These are phyloP conservation scores for Sphaeramia orbicularis DNA, from an alignment of 2,797 vertebrate genomes.

Conservation along the genomic window DNA sequence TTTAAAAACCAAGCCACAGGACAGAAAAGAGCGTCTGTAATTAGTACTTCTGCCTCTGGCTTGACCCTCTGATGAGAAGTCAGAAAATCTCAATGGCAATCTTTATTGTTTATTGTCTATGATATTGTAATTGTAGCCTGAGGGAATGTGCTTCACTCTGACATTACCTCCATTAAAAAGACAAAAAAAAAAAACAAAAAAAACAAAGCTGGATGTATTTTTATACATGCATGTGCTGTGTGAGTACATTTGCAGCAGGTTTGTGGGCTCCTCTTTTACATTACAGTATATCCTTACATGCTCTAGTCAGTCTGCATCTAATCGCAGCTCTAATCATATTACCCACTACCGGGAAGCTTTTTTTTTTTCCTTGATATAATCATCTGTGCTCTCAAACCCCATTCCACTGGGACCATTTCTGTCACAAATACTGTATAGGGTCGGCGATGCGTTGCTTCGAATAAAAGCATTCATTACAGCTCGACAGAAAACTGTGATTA, in stretches of 20 bases:
- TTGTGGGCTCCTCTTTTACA: slow-evolving; percentile 14
- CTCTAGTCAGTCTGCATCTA: slow-evolving; percentile 15
- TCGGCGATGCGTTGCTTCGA: slow-evolving; percentile 3
- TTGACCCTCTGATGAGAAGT: slow-evolving; percentile 66
- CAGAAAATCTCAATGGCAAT: slow-evolving; percentile 48
- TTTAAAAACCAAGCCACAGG: slow-evolving; percentile 63
- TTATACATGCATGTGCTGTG: not conserved
- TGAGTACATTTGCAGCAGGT: not conserved
- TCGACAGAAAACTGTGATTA: not conserved
- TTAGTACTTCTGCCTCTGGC: slow-evolving; percentile 61
- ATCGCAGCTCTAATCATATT: slow-evolving; percentile 32
- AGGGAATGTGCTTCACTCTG: slow-evolving; percentile 44
- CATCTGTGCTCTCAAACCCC: not conserved
- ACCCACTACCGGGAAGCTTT: slow-evolving; percentile 25
- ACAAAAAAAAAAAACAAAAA: slow-evolving; percentile 9
- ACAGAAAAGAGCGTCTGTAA: slow-evolving; percentile 51
- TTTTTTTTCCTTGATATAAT: slow-evolving; percentile 10
- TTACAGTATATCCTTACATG: slow-evolving; percentile 20
- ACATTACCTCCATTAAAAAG: slow-evolving; percentile 35
- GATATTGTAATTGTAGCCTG: slow-evolving; percentile 57
- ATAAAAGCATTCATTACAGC: slow-evolving; percentile 25
- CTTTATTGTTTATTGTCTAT: slow-evolving; percentile 45
- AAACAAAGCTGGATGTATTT: slow-evolving; percentile 9
- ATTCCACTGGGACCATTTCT: slow-evolving; percentile 20
- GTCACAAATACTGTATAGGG: slow-evolving; percentile 14